Conservation (phyloP, 2,797 vertebrate species). For the Halcyon chelicuti region DNA sequence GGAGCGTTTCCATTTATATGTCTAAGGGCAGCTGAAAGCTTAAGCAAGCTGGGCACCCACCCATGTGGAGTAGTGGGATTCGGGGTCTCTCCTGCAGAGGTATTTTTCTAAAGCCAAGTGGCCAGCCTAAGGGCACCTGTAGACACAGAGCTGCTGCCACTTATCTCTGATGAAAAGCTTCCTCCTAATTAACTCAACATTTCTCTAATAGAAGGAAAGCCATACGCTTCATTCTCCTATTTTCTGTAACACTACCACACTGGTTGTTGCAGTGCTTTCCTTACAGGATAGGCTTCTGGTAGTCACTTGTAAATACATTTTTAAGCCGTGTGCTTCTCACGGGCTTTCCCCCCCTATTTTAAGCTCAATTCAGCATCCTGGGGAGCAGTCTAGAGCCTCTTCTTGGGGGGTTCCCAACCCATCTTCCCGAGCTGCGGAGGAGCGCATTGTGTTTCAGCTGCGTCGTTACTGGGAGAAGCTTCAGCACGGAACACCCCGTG, state of each 20-base stretch:
- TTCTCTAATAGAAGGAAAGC: not conserved
- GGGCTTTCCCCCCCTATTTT: not conserved
- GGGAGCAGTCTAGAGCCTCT: not conserved
- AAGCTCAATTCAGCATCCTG: not conserved
- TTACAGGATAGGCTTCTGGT: fast-evolving
- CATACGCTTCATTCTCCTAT: not conserved
- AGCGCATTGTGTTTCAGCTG: not conserved
- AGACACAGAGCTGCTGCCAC: not conserved
- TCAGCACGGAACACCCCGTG: fast-evolving
- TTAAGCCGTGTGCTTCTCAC: not conserved
- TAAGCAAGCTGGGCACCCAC: not conserved
- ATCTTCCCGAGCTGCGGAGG: not conserved
- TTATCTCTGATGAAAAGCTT: not conserved
- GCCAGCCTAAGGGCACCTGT: not conserved
- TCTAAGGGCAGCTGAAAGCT: not conserved
- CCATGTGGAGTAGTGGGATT: not conserved
- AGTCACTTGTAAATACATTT: not conserved
- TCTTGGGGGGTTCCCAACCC: not conserved
- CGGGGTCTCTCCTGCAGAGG: not conserved
- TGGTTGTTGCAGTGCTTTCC: not conserved
- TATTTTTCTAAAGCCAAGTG: too few relatives aligned
- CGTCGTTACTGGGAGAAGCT: not conserved
- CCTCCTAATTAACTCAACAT: not conserved
- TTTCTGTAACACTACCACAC: not conserved
- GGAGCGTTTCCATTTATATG: not conserved